Base-by-base conservation (phyloP, 2,888 invertebrate species). In the Pollenia labialis region DNA sequence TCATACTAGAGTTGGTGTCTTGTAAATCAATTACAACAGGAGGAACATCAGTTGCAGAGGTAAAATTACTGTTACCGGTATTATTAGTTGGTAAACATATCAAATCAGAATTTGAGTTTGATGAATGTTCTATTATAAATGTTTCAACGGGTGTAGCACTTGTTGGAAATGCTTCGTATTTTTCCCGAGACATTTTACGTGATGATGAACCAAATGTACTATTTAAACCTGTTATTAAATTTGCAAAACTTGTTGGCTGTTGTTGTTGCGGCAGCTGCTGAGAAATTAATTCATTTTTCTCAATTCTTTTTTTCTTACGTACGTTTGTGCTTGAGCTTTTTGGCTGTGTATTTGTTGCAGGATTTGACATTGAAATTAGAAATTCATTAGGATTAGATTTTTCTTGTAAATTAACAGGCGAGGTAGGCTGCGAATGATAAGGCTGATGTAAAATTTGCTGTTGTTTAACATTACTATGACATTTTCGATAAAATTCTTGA, bases 1-100 rank as follows among this genome's bases (percentile, higher is more conserved):
- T 90, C 14, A 92, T 91, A 88, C 90, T 90, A 1, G 93, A 92
- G 88, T 93, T 92, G 0, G 93, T 91, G 32, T 91, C 92, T 76
- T 89, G 89, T 77, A 93, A 90, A 81, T 92, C 91, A 85, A 92
- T 92, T 6, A 91, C 89, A 85, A 91, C 90, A 4, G 92, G 87
- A 16, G 88, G 87, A 56, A 88, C 76, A 75, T 82, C 88, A 79
- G 81, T 68, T 54, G 75, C 74, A 14, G 79, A 84, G 72, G 84
- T 84, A 84, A 84, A 77, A 81, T 68, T 74, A 23, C 71, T 84
- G 76, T 18, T 75, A 79, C 64, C 50, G 10, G 16, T 66, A 18
- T 79, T 88, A 14, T 68, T 88, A 18, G 85, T 60, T 58, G 72
- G 79, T 50, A 75, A 32, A 48, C 79, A 87, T 75, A 81, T 88